Percentiles rank a stretch among this genome's conserved stretches.
Conservation (phyloP, 1,140 invertebrate genomes). For the Brachionus manjavacas region DNA sequence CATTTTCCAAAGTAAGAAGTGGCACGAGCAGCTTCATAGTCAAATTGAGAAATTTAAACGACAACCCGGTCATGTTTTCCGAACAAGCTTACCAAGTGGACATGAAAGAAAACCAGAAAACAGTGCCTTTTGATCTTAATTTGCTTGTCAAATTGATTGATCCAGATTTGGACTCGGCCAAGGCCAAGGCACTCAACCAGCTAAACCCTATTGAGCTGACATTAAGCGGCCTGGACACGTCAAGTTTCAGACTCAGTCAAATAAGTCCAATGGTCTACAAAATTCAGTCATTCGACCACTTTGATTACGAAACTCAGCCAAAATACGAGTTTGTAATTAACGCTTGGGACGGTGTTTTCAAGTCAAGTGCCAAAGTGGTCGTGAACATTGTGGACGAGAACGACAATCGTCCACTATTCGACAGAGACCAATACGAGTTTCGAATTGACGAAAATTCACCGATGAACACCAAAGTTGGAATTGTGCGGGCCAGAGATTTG, state of each 20-base stretch:
- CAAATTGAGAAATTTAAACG: slow-evolving; percentile 18
- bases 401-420: slow-evolving; percentile 19
- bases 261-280: slow-evolving; percentile 17
- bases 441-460: slow-evolving; percentile 34
- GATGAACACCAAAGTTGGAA: background rate
- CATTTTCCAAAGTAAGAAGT: slow-evolving; percentile 14
- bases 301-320: slow-evolving; percentile 6
- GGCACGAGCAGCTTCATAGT: slow-evolving; percentile 14
- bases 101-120: slow-evolving; percentile 18
- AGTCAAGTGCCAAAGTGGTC: background rate
- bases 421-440: slow-evolving; percentile 13
- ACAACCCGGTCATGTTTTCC: background rate
- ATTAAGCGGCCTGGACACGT: background rate
- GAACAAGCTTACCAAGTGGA: background rate
- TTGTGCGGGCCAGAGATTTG: background rate
- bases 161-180: background rate
- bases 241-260: background rate
- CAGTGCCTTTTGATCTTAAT: background rate
- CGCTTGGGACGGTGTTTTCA: slow-evolving; percentile 4
- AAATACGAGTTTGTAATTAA: background rate
- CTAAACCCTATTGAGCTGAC: slow-evolving; percentile 15
- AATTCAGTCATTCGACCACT: background rate
- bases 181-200: background rate
- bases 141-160: background rate
- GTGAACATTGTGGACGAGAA: slow-evolving; percentile 29